Conservation (phyloP, 2,113 vertebrate genomes). For the Phalacrocorax pelagicus region DNA sequence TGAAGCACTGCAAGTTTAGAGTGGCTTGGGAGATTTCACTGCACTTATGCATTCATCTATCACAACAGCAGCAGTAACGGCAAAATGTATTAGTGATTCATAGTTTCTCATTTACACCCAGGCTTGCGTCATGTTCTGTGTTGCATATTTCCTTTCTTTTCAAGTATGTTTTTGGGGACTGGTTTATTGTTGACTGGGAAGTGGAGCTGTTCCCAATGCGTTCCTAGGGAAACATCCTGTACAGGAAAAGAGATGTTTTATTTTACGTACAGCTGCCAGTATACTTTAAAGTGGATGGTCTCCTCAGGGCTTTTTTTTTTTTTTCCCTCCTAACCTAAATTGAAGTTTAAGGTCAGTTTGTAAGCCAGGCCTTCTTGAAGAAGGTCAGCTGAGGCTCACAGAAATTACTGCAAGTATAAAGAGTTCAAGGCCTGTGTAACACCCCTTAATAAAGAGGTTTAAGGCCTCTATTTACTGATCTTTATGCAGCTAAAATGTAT, state of each 20-base stretch:
- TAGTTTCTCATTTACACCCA: conserved; percentile 1
- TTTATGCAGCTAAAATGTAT: background rate
- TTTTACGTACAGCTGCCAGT: conserved; percentile 5
- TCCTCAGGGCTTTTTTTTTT: background rate
- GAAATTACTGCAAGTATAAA: background rate
- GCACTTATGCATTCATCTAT: background rate
- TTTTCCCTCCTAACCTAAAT: background rate
- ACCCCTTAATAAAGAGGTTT: background rate
- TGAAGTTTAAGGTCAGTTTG: background rate
- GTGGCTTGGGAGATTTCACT: background rate
- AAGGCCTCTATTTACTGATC: background rate
- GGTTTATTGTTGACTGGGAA: conserved; percentile 25
- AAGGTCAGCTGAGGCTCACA: background rate
- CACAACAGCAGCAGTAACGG: background rate
- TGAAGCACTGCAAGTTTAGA: background rate
- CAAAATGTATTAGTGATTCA: background rate
- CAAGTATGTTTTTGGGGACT: conserved; percentile 4
- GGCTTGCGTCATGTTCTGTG: background rate
- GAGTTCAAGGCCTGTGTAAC: background rate
- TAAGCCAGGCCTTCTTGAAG: background rate
- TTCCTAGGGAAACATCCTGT: conserved; percentile 45
- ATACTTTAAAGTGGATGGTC: conserved; percentile 1
- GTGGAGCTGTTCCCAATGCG: background rate
- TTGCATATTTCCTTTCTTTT: conserved; percentile 50
- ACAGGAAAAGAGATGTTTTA: conserved; percentile 46